Conservation (phyloP, 1,140 invertebrate species). For the Drosophila willistoni region DNA sequence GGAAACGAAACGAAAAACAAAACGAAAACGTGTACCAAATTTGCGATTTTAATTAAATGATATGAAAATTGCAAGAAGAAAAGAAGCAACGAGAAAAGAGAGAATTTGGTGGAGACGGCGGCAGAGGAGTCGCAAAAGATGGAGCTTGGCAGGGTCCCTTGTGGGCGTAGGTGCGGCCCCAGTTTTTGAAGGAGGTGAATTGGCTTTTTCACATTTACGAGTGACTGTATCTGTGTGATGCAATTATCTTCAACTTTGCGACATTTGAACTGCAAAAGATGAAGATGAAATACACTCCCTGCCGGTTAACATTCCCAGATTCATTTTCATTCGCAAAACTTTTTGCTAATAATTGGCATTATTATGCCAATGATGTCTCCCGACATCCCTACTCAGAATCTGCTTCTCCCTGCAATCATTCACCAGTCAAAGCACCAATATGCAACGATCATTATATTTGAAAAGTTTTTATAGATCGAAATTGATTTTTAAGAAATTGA, state of each 20-base stretch:
- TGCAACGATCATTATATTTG: no score
- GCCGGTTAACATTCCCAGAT: neutral
- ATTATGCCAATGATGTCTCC: no score
- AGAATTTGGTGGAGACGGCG: neutral
- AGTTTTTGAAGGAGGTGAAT: conserved; percentile 17
- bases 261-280: conserved; percentile 45
- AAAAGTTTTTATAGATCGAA: no score
- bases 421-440: no score
- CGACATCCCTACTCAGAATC: no score
- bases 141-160: conserved; percentile 8
- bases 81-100: conserved; percentile 29
- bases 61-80: conserved; percentile 78
- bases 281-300: neutral
- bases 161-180: conserved; percentile 48
- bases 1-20: conserved; percentile 56
- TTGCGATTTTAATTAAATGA: conserved; percentile 82
- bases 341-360: neutral
- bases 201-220: conserved; percentile 16
- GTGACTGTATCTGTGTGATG: conserved; percentile 41
- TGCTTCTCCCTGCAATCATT: no score
- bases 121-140: conserved; percentile 11
- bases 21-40: conserved; percentile 81
- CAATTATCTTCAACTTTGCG: conserved; percentile 54
- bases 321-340: neutral
- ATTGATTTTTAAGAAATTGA: no score